Conservation (phyloP, 1,140 invertebrate genomes). For the Drosophila elegans region DNA sequence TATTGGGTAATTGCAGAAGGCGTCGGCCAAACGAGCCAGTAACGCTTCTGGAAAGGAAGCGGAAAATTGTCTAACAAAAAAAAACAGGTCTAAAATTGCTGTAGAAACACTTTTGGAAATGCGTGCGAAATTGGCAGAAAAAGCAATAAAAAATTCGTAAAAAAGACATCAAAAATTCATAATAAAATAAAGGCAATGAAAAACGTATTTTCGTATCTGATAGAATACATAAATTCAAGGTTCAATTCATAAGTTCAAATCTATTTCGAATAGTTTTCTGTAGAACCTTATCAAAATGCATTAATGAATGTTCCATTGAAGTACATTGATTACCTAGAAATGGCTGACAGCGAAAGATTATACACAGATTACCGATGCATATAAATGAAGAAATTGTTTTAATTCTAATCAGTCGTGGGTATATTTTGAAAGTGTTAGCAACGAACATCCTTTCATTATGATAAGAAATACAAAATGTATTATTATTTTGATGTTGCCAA, state of each 20-base stretch:
- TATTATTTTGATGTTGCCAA: background rate
- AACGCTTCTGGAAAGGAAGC: slow-evolving; percentile 15
- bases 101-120: background rate
- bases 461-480: background rate
- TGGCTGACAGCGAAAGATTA: background rate
- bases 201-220: background rate
- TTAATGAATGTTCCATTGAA: background rate
- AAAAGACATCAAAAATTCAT: background rate
- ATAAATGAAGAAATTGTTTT: background rate
- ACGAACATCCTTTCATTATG: background rate
- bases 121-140: background rate
- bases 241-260: background rate
- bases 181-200: background rate
- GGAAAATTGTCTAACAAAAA: background rate
- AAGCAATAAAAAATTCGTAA: background rate
- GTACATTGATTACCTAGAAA: background rate
- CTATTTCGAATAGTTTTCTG: background rate
- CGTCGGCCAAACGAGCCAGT: slow-evolving; percentile 28
- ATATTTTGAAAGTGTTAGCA: background rate
- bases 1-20: slow-evolving; percentile 57
- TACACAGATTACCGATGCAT: background rate
- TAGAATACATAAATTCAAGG: too few species aligned
- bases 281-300: background rate
- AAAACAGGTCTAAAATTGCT: background rate
- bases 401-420: background rate